phyloP scores from a whole-genome alignment of 2,888 invertebrate genomes.

The Pachydiplax longipennis region DNA sequence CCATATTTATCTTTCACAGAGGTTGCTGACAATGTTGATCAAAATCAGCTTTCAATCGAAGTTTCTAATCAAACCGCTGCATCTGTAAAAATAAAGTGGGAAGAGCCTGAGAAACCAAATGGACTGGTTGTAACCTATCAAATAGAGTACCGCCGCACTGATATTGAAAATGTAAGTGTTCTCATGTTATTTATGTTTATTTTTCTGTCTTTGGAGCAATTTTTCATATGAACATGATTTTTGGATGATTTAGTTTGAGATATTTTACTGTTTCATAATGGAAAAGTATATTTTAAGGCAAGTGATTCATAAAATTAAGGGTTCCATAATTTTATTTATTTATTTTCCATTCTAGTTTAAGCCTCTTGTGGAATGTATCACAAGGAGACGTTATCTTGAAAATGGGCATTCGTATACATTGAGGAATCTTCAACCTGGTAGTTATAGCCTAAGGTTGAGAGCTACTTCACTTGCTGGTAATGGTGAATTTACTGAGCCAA shows the following conservation, averaged over 20 bases:
- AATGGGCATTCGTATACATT: constrained; percentile 63
- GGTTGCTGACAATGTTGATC: constrained; percentile 71
- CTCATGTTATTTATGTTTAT: neutral
- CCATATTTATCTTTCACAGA: constrained; percentile 60
- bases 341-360: constrained; percentile 62
- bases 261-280: neutral
- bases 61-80: constrained; percentile 59
- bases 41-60: constrained; percentile 60
- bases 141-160: constrained; percentile 75
- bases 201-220: neutral
- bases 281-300: neutral
- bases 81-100: constrained; percentile 78
- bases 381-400: constrained; percentile 67
- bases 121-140: constrained; percentile 87
- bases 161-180: constrained; percentile 69
- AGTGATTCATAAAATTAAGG: neutral
- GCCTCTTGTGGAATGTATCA: constrained; percentile 71
- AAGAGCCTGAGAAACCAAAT: constrained; percentile 83
- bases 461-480: constrained; percentile 81
- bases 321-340: too few relatives aligned
- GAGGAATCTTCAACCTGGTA: constrained; percentile 72
- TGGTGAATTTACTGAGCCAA: constrained; percentile 68
- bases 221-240: neutral
- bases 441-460: constrained; percentile 79
- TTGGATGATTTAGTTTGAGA: neutral